Evolutionary conservation across 2,888 invertebrate species (phyloP).

Genomic region (Stenodera caucasica): DNA sequence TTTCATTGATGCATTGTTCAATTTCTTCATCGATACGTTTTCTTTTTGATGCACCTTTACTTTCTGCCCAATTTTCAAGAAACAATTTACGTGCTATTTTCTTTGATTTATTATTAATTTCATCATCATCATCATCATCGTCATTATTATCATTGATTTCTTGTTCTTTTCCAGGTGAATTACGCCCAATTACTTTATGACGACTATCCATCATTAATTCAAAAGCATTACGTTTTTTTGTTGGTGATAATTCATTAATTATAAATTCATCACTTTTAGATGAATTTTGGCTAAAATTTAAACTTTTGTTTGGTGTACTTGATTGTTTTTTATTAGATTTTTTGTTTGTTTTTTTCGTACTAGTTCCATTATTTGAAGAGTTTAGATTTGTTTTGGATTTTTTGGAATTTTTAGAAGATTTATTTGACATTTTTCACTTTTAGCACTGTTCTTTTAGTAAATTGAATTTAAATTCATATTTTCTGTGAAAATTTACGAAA

Average conservation of each 20-base stretch:
- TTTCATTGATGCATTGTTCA: conserved; percentile 61
- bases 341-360: neutral
- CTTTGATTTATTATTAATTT: conserved; percentile 30
- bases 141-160: conserved; percentile 37
- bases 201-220: conserved; percentile 69
- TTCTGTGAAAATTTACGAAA: neutral
- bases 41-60: conserved; percentile 63
- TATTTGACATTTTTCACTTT: neutral
- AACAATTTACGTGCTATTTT: conserved; percentile 57
- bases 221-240: conserved; percentile 59
- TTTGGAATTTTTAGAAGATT: neutral
- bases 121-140: conserved; percentile 18
- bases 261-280: neutral
- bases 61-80: conserved; percentile 66
- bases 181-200: conserved; percentile 65
- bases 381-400: neutral
- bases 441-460: neutral
- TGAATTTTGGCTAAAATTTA: neutral
- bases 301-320: neutral
- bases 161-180: conserved; percentile 64
- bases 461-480: neutral
- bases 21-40: conserved; percentile 62
- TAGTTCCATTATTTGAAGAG: neutral
- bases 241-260: conserved; percentile 16
- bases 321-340: conserved; percentile 11